phyloP scores from a whole-genome alignment of 2,113 vertebrate species.

The Pleuronectes platessa region DNA sequence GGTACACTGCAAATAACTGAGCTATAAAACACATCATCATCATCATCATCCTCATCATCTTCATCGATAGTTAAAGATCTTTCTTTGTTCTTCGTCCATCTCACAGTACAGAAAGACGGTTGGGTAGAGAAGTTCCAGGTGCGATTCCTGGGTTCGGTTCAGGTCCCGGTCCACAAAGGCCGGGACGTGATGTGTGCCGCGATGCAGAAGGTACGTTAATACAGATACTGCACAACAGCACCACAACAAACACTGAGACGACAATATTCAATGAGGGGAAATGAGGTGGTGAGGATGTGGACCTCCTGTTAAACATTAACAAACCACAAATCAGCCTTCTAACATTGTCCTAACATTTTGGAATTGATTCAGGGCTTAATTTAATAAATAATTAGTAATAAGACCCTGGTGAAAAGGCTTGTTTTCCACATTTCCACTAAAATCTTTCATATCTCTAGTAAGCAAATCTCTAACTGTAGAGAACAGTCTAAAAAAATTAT shows the following conservation, averaged over 20 bases:
- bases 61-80: not conserved
- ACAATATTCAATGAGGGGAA: too few species aligned
- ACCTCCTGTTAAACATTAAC: not conserved
- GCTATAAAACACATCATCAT: not conserved
- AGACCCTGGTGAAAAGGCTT: too few species aligned
- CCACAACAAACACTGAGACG: not conserved
- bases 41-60: not conserved
- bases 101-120: constrained; percentile 81
- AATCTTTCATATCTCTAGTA: too few species aligned
- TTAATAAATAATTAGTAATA: too few species aligned
- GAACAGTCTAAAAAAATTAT: too few species aligned
- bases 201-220: constrained; percentile 92
- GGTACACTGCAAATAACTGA: constrained; percentile 44
- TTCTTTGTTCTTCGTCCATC: not conserved
- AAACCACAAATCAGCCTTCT: not conserved
- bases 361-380: too few species aligned
- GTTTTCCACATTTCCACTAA: too few species aligned
- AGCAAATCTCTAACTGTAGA: too few species aligned
- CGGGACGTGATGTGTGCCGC: constrained; percentile 93
- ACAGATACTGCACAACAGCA: not conserved
- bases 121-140: constrained; percentile 90
- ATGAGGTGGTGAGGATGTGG: not conserved
- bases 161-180: constrained; percentile 94
- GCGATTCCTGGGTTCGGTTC: constrained; percentile 94
- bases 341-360: too few species aligned